Conservation (phyloP, 2,888 invertebrate genomes). For the Cryptus armator region DNA sequence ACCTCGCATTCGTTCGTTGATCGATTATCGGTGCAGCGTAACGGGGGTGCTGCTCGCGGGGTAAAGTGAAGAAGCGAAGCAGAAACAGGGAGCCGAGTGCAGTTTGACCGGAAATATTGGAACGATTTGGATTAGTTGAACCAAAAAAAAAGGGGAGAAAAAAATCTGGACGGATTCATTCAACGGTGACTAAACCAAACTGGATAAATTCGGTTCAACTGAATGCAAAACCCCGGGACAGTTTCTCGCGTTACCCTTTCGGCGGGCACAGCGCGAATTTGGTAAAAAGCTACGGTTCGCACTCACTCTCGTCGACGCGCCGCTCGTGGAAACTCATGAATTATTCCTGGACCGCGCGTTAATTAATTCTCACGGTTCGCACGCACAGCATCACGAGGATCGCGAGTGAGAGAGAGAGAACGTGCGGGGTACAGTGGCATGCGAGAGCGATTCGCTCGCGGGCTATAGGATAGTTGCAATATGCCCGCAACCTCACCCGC, state of each 20-base stretch:
- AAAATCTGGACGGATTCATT: constrained; percentile 47
- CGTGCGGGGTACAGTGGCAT: neutral
- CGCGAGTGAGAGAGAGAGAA: constrained; percentile 16
- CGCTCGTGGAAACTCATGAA: constrained; percentile 63
- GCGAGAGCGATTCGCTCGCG: constrained; percentile 19
- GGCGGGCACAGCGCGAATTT: constrained; percentile 20
- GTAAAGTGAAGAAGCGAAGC: constrained; percentile 4
- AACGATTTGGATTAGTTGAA: constrained; percentile 53
- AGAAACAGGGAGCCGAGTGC: neutral
- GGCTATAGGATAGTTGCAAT: constrained; percentile 26
- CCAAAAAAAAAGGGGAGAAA: constrained; percentile 28
- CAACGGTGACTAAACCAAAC: constrained; percentile 22
- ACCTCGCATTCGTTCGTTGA: constrained; percentile 17
- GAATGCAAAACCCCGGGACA: neutral
- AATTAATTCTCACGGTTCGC: constrained; percentile 70
- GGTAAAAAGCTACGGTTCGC: constrained; percentile 54
- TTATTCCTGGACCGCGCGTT: constrained; percentile 68
- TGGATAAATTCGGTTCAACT: constrained; percentile 27
- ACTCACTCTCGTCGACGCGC: constrained; percentile 40
- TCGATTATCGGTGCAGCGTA: constrained; percentile 30
- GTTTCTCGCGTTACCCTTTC: neutral
- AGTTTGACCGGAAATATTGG: constrained; percentile 55
- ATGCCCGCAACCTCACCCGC: constrained; percentile 38
- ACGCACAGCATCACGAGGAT: constrained; percentile 52
- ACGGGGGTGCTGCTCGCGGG: neutral